Conservation (phyloP, 2,113 vertebrate genomes). For the Monopterus albus region DNA sequence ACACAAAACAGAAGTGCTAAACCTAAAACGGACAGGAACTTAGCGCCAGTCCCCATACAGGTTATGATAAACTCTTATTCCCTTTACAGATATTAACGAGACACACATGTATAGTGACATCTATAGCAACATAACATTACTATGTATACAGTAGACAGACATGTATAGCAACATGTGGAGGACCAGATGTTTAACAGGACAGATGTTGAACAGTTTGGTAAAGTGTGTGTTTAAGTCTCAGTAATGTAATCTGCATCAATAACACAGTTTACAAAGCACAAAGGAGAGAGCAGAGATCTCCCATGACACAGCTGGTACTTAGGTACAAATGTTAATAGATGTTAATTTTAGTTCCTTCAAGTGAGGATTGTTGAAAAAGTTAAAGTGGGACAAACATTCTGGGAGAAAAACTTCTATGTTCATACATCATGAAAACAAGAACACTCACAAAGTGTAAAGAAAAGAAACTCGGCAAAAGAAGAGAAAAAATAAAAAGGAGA, state of each 20-base stretch:
- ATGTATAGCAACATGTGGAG: constrained; percentile 67
- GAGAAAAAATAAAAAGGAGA: constrained; percentile 36
- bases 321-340: constrained; percentile 62
- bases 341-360: constrained; percentile 62
- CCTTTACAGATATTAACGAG: constrained; percentile 52
- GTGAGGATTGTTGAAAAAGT: constrained; percentile 50
- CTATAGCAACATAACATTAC: constrained; percentile 61
- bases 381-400: constrained; percentile 63
- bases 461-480: constrained; percentile 37
- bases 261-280: constrained; percentile 48
- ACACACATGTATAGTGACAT: constrained; percentile 73
- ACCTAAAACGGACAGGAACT: constrained; percentile 39
- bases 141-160: constrained; percentile 62
- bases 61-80: constrained; percentile 34
- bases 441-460: constrained; percentile 53
- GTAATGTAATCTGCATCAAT: constrained; percentile 30
- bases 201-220: constrained; percentile 30
- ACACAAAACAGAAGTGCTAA: constrained; percentile 49
- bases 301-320: constrained; percentile 59
- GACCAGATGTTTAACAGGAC: constrained; percentile 59
- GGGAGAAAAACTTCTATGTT: constrained; percentile 69
- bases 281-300: constrained; percentile 62
- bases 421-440: constrained; percentile 69
- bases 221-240: constrained; percentile 50
- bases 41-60: constrained; percentile 5